Evolutionary conservation across 2,888 invertebrate species (phyloP), one percentile per base, ranked within the genome.

Genomic region (Acholoe squamosa): DNA sequence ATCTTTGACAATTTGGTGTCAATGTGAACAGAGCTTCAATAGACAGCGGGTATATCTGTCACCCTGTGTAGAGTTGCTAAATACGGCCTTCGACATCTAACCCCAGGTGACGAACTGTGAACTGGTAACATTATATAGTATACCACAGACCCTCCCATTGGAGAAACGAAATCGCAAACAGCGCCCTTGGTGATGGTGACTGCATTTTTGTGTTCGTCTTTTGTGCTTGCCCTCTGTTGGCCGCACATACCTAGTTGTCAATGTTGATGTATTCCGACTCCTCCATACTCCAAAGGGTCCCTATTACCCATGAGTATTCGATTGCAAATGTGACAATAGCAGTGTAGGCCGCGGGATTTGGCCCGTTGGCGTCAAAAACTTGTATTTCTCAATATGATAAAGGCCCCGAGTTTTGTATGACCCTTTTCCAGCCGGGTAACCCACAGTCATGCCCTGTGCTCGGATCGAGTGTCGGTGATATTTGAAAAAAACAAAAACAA

Each of bases 261-360:
- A 33, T 80, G 43, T 33, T 43, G 34, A 34, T 80, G 80, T 80
- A 80, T 80, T 34, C 43, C 34, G 25, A 80, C 80, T 80, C 80
- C 14, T 25, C 14, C 33, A 80, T 43, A 80, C 33, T 22, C 34
- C 80, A 80, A 80, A n/a, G 33, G 34, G 80, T 80, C 19, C 80
- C 80, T 80, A 80, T 80, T 80, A 80, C 80, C 80, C 43, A 43
- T 43, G 34, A 80, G 80, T 33, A 80, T 80, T 80, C 34, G 33
- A 43, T 80, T 80, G 80, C 80, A 33, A 80, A 80, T 80, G 34
- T 33, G 80, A 80, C 80, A 80, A 80, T 80, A 80, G 80, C 19
- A 16, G 34, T 19, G 43, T 43, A 22, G 61, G 43, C 25, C 71
- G 71, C 28, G n/a, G 25, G 71, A 14, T 71, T 25, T 22, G 43